Percentiles rank a stretch among this genome's conserved stretches.
phyloP scores from a whole-genome alignment of 1,140 invertebrate genomes.

The Drosophila asahinai region DNA sequence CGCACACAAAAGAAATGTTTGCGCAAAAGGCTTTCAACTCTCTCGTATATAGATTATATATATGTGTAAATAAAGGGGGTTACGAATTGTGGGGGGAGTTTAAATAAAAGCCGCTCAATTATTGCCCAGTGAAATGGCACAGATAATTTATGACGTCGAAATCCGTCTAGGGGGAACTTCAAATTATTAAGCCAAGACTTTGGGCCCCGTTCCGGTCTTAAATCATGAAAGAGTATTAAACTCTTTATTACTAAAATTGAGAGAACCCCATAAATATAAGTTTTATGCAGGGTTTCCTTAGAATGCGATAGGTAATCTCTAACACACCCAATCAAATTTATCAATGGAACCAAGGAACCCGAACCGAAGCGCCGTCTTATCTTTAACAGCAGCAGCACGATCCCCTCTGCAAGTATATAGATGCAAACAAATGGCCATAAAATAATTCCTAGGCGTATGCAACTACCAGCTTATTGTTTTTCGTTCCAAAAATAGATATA shows the following conservation, averaged over 20 bases:
- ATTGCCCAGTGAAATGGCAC: conserved; percentile 21
- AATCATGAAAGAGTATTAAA: conserved; percentile 26
- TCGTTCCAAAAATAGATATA: conserved; percentile 2
- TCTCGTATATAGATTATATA: background rate
- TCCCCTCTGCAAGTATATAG: background rate
- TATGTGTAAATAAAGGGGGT: background rate
- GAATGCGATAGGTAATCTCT: conserved; percentile 33
- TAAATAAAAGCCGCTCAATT: conserved; percentile 12
- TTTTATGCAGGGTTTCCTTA: conserved; percentile 2
- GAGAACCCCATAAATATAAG: conserved; percentile 17
- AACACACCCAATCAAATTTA: conserved; percentile 7
- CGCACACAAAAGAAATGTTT: conserved; percentile 49
- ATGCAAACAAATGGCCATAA: conserved; percentile 18
- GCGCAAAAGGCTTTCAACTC: conserved; percentile 22
- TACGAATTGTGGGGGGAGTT: conserved; percentile 9
- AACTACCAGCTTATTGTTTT: conserved; percentile 7
- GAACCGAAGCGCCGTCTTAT: conserved; percentile 28
- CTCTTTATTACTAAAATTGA: background rate
- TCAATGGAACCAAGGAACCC: conserved; percentile 30
- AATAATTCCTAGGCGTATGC: conserved; percentile 3
- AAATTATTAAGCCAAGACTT: background rate
- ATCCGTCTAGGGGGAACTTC: background rate
- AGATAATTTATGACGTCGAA: conserved; percentile 17
- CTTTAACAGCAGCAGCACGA: conserved; percentile 17
- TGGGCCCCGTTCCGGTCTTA: conserved; percentile 6